phyloP scores from a whole-genome alignment of 35 echinoderm and acorn worm species.

The Eucidaris tribuloides region DNA sequence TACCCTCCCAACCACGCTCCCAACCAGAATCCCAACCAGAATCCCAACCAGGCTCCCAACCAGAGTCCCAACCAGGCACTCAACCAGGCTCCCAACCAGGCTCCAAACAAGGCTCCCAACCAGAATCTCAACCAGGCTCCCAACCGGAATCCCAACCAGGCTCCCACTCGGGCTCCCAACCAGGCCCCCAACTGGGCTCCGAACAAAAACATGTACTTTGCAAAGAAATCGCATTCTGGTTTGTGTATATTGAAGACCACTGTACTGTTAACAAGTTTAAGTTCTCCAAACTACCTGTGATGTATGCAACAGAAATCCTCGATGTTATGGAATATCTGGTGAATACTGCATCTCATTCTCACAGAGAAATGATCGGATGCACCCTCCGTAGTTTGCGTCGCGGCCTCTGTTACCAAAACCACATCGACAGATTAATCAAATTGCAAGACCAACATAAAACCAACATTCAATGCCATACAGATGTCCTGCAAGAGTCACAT shows the following conservation, averaged over 20 bases:
- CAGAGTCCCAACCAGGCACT: too few species aligned
- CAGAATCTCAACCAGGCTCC: too few species aligned
- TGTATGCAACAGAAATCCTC: neutral
- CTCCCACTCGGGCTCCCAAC: too few species aligned
- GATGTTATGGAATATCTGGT: neutral
- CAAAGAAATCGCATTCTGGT: conserved; percentile 4
- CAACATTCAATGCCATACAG: neutral
- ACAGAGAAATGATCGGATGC: neutral
- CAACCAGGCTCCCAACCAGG: too few species aligned
- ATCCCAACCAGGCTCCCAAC: too few species aligned
- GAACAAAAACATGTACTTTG: neutral
- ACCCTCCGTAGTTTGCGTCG: neutral
- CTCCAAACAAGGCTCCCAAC: too few species aligned
- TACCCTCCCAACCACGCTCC: too few species aligned
- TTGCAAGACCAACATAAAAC: neutral
- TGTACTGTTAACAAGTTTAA: neutral
- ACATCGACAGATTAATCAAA: neutral
- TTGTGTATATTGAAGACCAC: neutral
- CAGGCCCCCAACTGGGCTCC: too few species aligned
- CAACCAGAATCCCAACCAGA: too few species aligned
- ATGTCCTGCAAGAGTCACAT: neutral
- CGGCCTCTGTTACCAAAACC: neutral
- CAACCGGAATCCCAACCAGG: too few species aligned
- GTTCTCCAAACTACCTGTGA: neutral
- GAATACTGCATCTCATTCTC: neutral